A percentile compares a stretch with the other conserved stretches of the same genome.
phyloP scores from a whole-genome alignment of 2,797 vertebrate genomes.

The Helarctos malayanus region DNA sequence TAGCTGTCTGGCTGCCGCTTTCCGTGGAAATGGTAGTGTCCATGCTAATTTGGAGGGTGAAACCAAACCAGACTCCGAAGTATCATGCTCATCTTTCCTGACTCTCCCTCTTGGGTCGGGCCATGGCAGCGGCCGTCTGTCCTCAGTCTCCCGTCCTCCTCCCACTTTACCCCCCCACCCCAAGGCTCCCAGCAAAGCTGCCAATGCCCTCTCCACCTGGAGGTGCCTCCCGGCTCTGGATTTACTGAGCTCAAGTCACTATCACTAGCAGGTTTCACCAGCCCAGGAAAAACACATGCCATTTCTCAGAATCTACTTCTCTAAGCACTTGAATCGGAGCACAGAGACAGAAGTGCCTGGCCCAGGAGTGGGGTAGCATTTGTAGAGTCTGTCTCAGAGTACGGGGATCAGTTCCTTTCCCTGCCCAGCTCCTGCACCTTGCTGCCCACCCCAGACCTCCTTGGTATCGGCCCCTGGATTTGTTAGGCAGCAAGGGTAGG shows the following conservation, averaged over 20 bases:
- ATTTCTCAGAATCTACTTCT: not conserved
- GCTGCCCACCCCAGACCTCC: not conserved
- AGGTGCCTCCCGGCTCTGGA: not conserved
- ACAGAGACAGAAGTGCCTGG: not conserved
- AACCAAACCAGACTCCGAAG: conserved; percentile 38
- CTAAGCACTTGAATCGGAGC: not conserved
- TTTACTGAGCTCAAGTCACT: not conserved
- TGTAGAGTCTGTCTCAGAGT: not conserved
- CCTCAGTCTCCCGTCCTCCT: not conserved
- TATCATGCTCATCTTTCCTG: not conserved
- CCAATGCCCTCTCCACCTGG: not conserved
- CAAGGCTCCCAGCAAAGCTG: not conserved
- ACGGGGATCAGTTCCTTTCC: not conserved
- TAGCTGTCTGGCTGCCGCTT: conserved; percentile 61
- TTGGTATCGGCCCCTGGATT: not conserved
- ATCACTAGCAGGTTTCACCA: not conserved
- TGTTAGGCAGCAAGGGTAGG: not conserved
- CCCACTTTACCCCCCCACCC: too few species aligned
- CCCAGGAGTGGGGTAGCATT: too few species aligned
- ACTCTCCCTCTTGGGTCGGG: not conserved
- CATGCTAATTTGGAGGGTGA: conserved; percentile 41
- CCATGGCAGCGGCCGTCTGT: not conserved
- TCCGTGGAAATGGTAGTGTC: conserved; percentile 62
- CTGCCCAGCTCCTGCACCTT: not conserved
- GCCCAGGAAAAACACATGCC: not conserved